Conservation (phyloP, 2,888 invertebrate genomes). For the Cryptophagus acutangulus region DNA sequence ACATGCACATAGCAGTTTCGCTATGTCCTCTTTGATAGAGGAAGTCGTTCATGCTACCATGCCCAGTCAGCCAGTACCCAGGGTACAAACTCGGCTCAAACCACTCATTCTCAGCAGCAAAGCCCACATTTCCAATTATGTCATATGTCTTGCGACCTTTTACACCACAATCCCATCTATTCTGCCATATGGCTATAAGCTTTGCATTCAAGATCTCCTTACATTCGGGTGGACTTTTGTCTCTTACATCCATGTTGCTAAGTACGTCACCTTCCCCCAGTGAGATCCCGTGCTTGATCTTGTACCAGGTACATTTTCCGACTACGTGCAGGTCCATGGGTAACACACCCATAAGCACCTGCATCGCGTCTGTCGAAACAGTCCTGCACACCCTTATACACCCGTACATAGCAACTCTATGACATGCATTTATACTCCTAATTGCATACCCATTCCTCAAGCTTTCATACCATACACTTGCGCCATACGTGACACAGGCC, state of each 20-base stretch:
- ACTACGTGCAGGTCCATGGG: background rate
- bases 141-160: background rate
- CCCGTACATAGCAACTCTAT: no score
- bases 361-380: background rate
- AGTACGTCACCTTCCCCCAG: no score
- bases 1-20: background rate
- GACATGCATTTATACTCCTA: background rate
- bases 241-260: background rate
- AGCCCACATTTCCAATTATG: background rate
- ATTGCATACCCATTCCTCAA: background rate
- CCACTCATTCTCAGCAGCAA: background rate
- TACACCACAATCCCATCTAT: background rate
- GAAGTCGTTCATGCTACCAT: background rate
- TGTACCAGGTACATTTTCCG: no score
- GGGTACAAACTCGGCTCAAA: background rate
- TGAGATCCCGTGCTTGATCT: no score
- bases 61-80: background rate
- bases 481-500: constrained; percentile 5
- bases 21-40: background rate
- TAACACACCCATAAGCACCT: background rate
- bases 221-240: background rate
- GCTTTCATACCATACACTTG: no score
- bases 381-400: background rate
- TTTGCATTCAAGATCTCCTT: background rate
- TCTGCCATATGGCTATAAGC: background rate